Evolutionary conservation across 2,888 invertebrate genomes (phyloP).

Genomic region (Eucera pruinosa): DNA sequence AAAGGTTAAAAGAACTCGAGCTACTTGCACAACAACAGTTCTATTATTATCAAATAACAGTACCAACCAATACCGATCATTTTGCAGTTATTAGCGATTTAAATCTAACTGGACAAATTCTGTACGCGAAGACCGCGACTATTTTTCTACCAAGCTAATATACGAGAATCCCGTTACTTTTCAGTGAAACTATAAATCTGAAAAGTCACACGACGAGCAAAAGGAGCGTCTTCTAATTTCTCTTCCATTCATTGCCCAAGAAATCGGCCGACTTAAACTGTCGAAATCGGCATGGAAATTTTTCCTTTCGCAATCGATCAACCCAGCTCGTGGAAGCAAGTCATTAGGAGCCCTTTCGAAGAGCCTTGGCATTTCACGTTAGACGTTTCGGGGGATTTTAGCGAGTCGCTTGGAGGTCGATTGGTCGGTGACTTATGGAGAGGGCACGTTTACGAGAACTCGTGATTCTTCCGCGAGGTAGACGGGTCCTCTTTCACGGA

Average conservation of each 20-base stretch:
- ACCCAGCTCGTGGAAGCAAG: neutral
- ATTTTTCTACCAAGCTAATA: no score
- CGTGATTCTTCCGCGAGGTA: neutral
- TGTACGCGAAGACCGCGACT: no score
- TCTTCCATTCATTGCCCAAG: neutral
- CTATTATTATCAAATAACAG: no score
- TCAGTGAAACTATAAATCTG: no score
- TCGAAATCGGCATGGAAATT: constrained; percentile 27
- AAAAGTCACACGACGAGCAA: no score
- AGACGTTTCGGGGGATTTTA: constrained; percentile 47
- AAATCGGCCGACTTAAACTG: neutral
- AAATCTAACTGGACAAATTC: no score
- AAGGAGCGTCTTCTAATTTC: no score
- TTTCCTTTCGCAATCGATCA: constrained; percentile 30
- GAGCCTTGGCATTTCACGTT: constrained; percentile 68
- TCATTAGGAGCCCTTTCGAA: constrained; percentile 49
- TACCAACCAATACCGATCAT: no score
- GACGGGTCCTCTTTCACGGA: constrained; percentile 10
- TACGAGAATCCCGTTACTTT: no score
- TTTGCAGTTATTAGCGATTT: no score
- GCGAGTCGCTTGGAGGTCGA: constrained; percentile 2
- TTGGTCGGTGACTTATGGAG: neutral
- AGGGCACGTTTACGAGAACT: neutral
- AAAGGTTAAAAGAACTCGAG: no score
- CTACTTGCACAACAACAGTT: no score